A percentile compares a stretch with the other conserved stretches of the same genome.
Conservation (phyloP, 2,888 invertebrate genomes). For the Megastigmus dorsalis region DNA sequence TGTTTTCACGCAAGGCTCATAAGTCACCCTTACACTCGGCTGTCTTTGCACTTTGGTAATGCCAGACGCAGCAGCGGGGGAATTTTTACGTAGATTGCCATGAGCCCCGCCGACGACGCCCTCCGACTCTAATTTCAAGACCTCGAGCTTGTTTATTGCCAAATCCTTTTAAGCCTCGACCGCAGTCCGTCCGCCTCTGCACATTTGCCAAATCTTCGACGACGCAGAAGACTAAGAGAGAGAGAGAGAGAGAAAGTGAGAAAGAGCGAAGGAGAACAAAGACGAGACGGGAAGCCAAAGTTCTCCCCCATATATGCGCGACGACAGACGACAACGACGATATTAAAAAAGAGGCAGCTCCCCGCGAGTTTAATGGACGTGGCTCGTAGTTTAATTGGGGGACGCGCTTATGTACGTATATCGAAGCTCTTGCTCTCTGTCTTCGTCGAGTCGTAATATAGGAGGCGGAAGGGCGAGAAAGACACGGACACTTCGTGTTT, state of each 20-base stretch:
- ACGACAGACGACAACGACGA: conserved; percentile 51
- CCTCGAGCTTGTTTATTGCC: conserved; percentile 71
- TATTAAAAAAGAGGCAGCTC: conserved; percentile 65
- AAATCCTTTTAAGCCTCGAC: conserved; percentile 72
- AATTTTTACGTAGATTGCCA: conserved; percentile 63
- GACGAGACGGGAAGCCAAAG: conserved; percentile 51
- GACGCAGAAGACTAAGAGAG: conserved; percentile 14
- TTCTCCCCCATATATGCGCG: no score
- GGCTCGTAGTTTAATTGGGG: conserved; percentile 48
- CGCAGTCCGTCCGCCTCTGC: conserved; percentile 25
- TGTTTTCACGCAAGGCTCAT: neutral
- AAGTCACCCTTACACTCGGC: conserved; percentile 3
- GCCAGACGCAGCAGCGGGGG: conserved; percentile 49
- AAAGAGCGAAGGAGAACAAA: conserved; percentile 15
- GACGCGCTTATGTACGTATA: no score
- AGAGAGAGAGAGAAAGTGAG: neutral
- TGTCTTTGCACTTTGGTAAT: conserved; percentile 45
- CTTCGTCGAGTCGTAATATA: conserved; percentile 32
- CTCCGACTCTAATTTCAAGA: conserved; percentile 68
- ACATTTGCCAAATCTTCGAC: neutral
- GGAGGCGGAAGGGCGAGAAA: neutral
- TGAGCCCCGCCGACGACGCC: conserved; percentile 53
- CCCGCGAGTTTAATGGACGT: conserved; percentile 49
- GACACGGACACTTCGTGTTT: conserved; percentile 38
- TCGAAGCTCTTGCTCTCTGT: neutral